Conservation (phyloP, 2,888 invertebrate species). For the Lepidocyrtoides sp. region DNA sequence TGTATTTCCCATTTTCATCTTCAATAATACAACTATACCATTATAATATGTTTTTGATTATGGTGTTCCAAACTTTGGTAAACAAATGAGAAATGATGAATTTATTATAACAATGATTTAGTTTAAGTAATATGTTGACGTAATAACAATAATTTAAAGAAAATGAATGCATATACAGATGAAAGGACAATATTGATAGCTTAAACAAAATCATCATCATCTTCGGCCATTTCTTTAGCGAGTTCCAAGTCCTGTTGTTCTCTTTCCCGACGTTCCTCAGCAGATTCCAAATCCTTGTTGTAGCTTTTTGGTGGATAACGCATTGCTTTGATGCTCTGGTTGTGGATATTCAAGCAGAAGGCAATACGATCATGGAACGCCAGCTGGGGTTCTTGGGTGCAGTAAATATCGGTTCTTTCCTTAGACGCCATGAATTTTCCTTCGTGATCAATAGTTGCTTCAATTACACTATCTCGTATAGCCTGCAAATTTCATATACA, state of each 20-base stretch:
- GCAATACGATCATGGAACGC: slow-evolving; percentile 99
- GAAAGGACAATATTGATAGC: background rate
- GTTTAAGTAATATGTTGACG: too few species aligned
- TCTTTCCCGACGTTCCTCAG: slow-evolving; percentile 97
- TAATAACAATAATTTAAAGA: background rate
- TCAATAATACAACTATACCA: too few species aligned
- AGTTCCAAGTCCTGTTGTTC: slow-evolving; percentile 99
- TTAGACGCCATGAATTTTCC: slow-evolving; percentile 99
- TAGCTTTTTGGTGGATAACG: slow-evolving; percentile 99
- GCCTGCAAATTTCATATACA: slow-evolving; percentile 88
- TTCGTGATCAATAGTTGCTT: slow-evolving; percentile 98
- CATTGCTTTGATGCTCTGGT: slow-evolving; percentile 99
- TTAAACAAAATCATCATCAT: slow-evolving; percentile 94
- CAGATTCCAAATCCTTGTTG: slow-evolving; percentile 98
- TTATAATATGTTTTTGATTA: too few species aligned
- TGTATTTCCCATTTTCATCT: too few species aligned
- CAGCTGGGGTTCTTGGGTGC: slow-evolving; percentile 97
- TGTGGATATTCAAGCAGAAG: slow-evolving; percentile 99
- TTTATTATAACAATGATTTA: too few species aligned
- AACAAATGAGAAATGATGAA: too few species aligned
- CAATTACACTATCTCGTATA: slow-evolving; percentile 99
- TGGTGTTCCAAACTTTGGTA: too few species aligned
- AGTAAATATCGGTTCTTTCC: slow-evolving; percentile 98
- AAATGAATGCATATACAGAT: background rate
- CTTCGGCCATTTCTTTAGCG: slow-evolving; percentile 99